These are phyloP conservation scores for Caenorhabditis briggsae DNA, from an alignment of 1,140 invertebrate genomes.

Conservation along the genomic window DNA sequence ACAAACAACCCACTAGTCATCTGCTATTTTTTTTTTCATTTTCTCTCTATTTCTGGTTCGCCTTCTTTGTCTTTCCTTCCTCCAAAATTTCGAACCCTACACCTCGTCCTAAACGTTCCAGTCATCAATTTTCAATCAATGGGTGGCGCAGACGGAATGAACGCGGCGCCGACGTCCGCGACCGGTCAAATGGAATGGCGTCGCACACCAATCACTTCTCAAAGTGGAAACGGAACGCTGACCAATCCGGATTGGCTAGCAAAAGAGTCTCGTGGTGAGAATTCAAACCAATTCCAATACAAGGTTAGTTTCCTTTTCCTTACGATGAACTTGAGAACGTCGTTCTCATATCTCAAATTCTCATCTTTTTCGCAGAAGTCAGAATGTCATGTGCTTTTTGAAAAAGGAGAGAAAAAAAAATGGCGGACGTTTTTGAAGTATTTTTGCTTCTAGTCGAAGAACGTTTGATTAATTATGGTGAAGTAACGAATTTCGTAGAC, in stretches of 20 bases:
- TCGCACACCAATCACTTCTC: background rate
- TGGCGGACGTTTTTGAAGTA: no score
- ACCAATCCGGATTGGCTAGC: background rate
- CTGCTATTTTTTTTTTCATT: conserved; percentile 12
- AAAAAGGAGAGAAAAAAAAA: no score
- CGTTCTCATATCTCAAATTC: no score
- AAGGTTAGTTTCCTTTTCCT: no score
- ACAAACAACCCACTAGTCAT: background rate
- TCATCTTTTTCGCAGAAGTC: no score
- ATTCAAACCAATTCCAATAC: no score
- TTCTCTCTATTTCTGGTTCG: conserved; percentile 22
- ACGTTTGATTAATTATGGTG: no score
- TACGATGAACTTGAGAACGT: no score
- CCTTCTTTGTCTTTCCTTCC: background rate
- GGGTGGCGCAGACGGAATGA: conserved; percentile 4
- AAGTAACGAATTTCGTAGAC: no score
- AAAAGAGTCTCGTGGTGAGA: background rate
- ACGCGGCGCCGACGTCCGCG: background rate
- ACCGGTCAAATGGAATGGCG: background rate
- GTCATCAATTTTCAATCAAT: background rate
- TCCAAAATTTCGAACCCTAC: no score
- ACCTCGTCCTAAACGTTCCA: background rate
- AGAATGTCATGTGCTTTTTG: no score
- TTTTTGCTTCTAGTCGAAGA: no score
- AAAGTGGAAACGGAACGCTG: background rate